Conservation (phyloP, 1,140 invertebrate species). For the Bathynomus jamesi region DNA sequence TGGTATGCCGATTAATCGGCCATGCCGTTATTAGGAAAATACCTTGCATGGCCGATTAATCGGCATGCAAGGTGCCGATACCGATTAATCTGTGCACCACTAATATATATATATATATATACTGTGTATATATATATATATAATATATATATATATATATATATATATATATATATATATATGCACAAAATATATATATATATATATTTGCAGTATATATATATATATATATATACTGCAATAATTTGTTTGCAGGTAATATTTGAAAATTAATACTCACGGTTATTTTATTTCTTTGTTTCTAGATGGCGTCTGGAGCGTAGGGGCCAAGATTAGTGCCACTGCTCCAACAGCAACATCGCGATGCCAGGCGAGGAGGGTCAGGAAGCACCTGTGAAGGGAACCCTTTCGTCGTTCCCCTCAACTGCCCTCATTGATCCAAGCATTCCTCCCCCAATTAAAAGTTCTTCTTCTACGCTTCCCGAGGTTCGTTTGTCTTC, state of each 20-base stretch:
- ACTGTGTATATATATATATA: background rate
- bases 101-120: constrained; percentile 7
- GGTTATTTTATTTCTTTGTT: background rate
- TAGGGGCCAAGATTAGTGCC: constrained; percentile 29
- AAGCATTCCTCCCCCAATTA: constrained; percentile 19
- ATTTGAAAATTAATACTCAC: background rate
- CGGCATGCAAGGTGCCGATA: no score
- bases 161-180: constrained; percentile 5
- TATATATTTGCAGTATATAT: background rate
- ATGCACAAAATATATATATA: background rate
- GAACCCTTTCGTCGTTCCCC: constrained; percentile 24
- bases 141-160: background rate
- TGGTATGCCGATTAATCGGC: no score
- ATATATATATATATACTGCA: constrained; percentile 1
- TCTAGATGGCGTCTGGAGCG: constrained; percentile 30
- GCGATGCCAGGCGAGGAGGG: constrained; percentile 32
- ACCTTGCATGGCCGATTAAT: no score
- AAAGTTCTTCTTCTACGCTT: constrained; percentile 13
- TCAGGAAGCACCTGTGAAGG: constrained; percentile 31
- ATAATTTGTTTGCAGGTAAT: background rate
- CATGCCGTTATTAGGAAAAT: no score
- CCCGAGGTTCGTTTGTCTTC: background rate
- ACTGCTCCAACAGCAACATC: constrained; percentile 3
- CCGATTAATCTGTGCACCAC: no score
- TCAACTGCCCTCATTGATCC: constrained; percentile 14